Evolutionary conservation across 2,797 vertebrate species (phyloP), one percentile per base, ranked within the genome.

Genomic region (Centroberyx gerrardi): DNA sequence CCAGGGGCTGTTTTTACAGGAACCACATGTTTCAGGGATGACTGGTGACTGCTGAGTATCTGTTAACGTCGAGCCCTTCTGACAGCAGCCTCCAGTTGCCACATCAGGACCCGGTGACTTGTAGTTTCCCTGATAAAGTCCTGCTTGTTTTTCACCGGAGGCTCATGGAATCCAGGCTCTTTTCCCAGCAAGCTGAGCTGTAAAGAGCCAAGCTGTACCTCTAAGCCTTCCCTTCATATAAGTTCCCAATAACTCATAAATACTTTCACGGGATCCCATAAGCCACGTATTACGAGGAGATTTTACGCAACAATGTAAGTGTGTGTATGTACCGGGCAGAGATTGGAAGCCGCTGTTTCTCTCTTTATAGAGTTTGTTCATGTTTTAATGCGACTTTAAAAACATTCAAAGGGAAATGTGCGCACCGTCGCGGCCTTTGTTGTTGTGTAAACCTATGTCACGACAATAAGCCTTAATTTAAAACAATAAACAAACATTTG

Each of bases 1-100:
- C 3, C 17, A 40, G 4, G 76, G 83, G 76, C 78, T 89, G 82
- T 91, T 92, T 93, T 93, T 92, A 92, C 91, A 93, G 85, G 89
- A 93, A 92, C 89, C 92, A 93, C 90, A 93, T 93, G 92, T 92
- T 90, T 90, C 8, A 62, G 74, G 81, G 88, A 88, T 90, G 88
- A 90, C 84, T 90, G 81, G 81, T 87, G 87, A 90, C 87, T 92
- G 87, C 81, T 84, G 87, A 89, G 87, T 88, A 87, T 94, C 91
- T 91, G 77, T 91, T 92, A 89, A 87, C 61, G 44, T 81, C 78
- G 83, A 80, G 85, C 73, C 70, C 71, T 81, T 76, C 83, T 89
- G 85, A 94, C 90, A 90, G 78, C 78, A 84, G 62, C 88, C 80
- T 86, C 69, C 72, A 87, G 68, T 85, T 74, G 74, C 88, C 84